Conservation (phyloP, 2,888 invertebrate species). For the Tinea semifulvella region DNA sequence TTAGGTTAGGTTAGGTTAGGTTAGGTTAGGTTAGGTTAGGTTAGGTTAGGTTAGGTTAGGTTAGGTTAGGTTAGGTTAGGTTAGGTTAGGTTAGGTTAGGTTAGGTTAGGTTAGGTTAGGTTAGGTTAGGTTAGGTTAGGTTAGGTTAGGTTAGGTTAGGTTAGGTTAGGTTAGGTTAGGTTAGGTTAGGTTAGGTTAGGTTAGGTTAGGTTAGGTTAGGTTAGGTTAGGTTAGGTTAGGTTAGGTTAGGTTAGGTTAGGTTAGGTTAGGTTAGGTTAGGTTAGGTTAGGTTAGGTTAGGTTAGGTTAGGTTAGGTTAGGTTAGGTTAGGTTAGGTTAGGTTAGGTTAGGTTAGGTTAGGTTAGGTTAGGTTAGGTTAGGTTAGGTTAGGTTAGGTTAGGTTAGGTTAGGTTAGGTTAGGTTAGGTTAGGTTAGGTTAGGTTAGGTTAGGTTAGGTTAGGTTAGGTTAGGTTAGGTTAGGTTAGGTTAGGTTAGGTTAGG, state of each 20-base stretch:
- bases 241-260: slow-evolving; percentile 21
- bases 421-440: slow-evolving; percentile 15
- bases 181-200: slow-evolving; percentile 18
- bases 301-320: slow-evolving; percentile 21
- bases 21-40: slow-evolving; percentile 15
- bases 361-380: slow-evolving; percentile 19
- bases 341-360: slow-evolving; percentile 21
- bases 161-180: too few species aligned
- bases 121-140: slow-evolving; percentile 12
- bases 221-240: too few species aligned
- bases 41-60: slow-evolving; percentile 15
- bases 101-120: slow-evolving; percentile 13
- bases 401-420: slow-evolving; percentile 19
- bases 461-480: slow-evolving; percentile 15
- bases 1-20: slow-evolving; percentile 15
- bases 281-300: slow-evolving; percentile 21
- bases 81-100: slow-evolving; percentile 14
- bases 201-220: slow-evolving; percentile 20
- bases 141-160: slow-evolving; percentile 14
- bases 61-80: slow-evolving; percentile 14
- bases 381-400: slow-evolving; percentile 21
- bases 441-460: slow-evolving; percentile 15
- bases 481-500: slow-evolving; percentile 15
- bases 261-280: slow-evolving; percentile 21
- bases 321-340: slow-evolving; percentile 21